Base-by-base conservation (phyloP, 1,140 invertebrate species). In the Brachystomella parvula region DNA sequence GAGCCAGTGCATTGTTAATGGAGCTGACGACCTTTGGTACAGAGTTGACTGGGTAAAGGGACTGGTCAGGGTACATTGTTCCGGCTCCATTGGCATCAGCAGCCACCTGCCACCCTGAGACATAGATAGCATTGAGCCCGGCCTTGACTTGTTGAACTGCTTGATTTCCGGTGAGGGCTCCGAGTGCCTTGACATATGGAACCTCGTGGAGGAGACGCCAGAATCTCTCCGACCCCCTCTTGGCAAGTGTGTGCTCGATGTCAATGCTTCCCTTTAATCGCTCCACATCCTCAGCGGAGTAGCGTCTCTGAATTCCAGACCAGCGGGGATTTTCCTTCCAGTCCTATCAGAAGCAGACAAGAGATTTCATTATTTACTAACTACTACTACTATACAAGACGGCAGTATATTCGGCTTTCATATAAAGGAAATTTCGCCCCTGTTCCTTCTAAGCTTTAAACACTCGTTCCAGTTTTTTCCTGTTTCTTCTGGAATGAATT, bases 121-220 rank as follows among this genome's bases (percentile, higher is more conserved):
- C 65, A 56, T 78, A 79, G 56, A 78, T 78, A 26, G 77, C 78
- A 60, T 77, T 73, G 19, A 78, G 68, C 21, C 77, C 77, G 31
- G 78, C 77, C 33, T 75, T 73, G 33, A 79, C 78, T 75, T 79
- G 78, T 68, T 78, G 77, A 47, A 79, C 76, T 24, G 77, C 77
- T 53, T 78, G 78, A 30, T 69, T 68, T 62, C 77, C 77, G 24
- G 77, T 79, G 17, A 77, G 73, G 29, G 77, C 78, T 24, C 77
- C 78, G 17, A 78, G 65, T n/a, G 75, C 73, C 28, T 75, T 65
- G 6, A 78, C 74, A 58, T 71, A 77, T 1, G 76, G 73, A 31
- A 67, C 74, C 32, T 76, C 76, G 35, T 78, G 68, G 15, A 78
- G 63, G 3, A 74, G 65, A 63, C 76, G 74, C 77, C 77, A 78